Base-by-base conservation (phyloP, 2,797 vertebrate genomes). In the Liasis olivaceus region DNA sequence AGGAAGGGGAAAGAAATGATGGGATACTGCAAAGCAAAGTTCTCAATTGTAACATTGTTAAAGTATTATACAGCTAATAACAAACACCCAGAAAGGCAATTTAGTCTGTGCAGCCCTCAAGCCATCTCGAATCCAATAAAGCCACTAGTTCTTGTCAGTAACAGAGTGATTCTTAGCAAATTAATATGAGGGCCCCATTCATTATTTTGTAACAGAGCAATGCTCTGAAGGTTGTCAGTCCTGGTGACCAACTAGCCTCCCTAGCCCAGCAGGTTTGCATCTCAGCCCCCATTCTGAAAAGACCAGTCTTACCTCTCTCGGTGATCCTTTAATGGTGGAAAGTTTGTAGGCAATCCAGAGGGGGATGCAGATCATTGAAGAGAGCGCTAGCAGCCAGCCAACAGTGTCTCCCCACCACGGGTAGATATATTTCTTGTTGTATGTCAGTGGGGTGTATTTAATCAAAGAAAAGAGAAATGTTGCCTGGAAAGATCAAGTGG, bases 391-490 rank as follows among this genome's bases (percentile, higher is more conserved):
- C 72, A 99, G 97, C 99, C 99, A 99, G 91, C 99, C 99, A 47
- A 99, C 94, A 5, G 97, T 98, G 17, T 99, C 97, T 0, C 98
- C 99, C 99, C 99, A 99, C 98, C 98, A 99, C 0, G 99, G 99
- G 91, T 99, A 99, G 9, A 97, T 97, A 0, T 99, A 99, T 87
- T 98, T 98, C 96, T 99, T 99, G 96, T 99, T 99, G 97, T 99
- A 99, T 60, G 99, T 99, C 94, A 99, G 95, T 0, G 99, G 99
- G 0, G 98, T 98, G 88, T 99, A 99, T 96, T 99, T 99, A 96
- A 99, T 98, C 97, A 99, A 93, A 90, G 99, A 98, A 95, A 99
- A 99, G 31, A 99, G 96, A 96, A 99, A 99, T 0, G 99, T 99
- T 85, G 98, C 99, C 99, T 99, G 96, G 56, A 59, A 87, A 4